A percentile compares a stretch with the other conserved stretches of the same genome.
Conservation (phyloP, 2,888 invertebrate genomes). For the Urechis unicinctus region DNA sequence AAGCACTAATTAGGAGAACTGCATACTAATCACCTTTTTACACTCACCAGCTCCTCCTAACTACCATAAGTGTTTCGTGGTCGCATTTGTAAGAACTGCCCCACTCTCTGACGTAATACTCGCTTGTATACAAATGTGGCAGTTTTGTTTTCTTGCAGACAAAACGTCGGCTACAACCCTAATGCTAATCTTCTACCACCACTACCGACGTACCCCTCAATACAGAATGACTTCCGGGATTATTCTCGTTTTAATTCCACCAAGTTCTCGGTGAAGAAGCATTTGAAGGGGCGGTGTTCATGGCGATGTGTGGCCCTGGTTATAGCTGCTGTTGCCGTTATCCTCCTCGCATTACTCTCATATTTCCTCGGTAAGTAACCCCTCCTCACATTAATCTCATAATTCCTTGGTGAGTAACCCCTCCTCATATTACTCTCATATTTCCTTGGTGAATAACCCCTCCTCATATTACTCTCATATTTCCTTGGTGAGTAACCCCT, state of each 20-base stretch:
- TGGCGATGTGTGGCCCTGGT: constrained; percentile 95
- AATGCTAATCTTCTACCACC: constrained; percentile 12
- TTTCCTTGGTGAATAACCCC: constrained; percentile 16
- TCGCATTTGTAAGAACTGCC: too few relatives aligned
- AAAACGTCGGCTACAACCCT: constrained; percentile 13
- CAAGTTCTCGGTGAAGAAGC: constrained; percentile 43
- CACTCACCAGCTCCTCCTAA: too few relatives aligned
- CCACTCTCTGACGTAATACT: too few relatives aligned
- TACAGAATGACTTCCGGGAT: constrained; percentile 34
- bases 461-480: too few relatives aligned
- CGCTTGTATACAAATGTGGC: too few relatives aligned
- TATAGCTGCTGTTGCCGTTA: constrained; percentile 82
- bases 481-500: too few relatives aligned
- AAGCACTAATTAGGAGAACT: too few relatives aligned
- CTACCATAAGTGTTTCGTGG: too few relatives aligned
- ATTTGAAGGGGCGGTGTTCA: constrained; percentile 61
- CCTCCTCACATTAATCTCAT: too few relatives aligned
- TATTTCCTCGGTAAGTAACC: constrained; percentile 19
- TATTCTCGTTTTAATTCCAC: constrained; percentile 40
- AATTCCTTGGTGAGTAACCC: too few relatives aligned
- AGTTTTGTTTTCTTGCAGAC: constrained; percentile 8
- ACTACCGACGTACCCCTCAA: constrained; percentile 24
- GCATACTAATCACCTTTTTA: too few relatives aligned
- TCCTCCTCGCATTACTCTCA: constrained; percentile 64
- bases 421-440: constrained; percentile 61